These are phyloP conservation scores for Chloebia gouldiae DNA, from an alignment of 2,113 vertebrate genomes.

Conservation along the genomic window DNA sequence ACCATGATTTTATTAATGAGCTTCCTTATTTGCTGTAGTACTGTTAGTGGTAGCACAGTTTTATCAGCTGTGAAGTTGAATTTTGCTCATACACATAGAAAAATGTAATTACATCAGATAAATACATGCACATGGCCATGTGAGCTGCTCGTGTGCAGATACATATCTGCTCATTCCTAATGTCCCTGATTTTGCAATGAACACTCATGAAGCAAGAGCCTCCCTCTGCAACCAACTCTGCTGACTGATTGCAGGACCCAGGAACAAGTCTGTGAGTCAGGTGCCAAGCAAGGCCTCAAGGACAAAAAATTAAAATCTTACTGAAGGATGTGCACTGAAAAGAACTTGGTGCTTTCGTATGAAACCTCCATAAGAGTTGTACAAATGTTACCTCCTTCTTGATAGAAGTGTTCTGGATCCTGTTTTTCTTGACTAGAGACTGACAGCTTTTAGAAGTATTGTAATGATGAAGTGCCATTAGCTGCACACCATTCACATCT, in stretches of 20 bases:
- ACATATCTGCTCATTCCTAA: accelerated
- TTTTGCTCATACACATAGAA: background rate
- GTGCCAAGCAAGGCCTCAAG: background rate
- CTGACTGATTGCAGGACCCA: background rate
- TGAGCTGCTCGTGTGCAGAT: background rate
- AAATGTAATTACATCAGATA: background rate
- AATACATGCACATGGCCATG: accelerated
- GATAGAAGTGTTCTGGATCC: slow-evolving; percentile 25
- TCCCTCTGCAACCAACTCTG: background rate
- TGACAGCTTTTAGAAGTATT: slow-evolving; percentile 21
- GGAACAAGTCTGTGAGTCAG: background rate
- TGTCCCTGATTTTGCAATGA: background rate
- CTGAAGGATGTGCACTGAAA: background rate
- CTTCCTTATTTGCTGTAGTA: background rate
- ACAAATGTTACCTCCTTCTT: background rate
- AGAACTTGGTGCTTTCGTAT: background rate
- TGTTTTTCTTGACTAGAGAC: slow-evolving; percentile 8
- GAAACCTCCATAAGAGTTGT: background rate
- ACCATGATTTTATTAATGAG: background rate
- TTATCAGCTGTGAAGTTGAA: background rate
- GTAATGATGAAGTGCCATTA: slow-evolving; percentile 27
- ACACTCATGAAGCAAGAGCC: accelerated
- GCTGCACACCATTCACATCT: background rate
- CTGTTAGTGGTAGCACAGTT: background rate
- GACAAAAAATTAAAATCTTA: background rate